phyloP scores from a whole-genome alignment of 2,888 invertebrate species.

The Ennomos fuscantarius region DNA sequence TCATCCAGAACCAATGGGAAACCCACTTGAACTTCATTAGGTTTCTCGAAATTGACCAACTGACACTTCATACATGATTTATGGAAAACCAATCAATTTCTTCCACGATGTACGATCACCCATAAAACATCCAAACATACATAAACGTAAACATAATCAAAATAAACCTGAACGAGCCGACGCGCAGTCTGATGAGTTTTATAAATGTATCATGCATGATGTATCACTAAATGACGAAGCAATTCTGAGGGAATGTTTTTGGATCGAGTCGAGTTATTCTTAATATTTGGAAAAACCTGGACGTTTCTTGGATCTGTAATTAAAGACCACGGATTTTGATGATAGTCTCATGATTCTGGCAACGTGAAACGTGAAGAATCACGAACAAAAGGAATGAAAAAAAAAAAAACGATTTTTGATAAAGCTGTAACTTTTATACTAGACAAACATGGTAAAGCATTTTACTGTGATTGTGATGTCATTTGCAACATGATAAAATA shows the following conservation, averaged over 20 bases:
- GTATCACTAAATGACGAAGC: constrained; percentile 23
- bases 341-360: not conserved
- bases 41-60: constrained; percentile 14
- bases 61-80: constrained; percentile 17
- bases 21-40: not conserved
- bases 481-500: too few relatives aligned
- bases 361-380: not conserved
- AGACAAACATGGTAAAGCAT: too few relatives aligned
- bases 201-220: constrained; percentile 46
- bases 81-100: constrained; percentile 17
- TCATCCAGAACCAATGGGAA: not conserved
- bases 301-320: constrained; percentile 14
- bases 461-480: too few relatives aligned
- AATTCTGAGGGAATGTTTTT: constrained; percentile 31
- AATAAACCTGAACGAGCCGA: constrained; percentile 48
- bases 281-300: constrained; percentile 31
- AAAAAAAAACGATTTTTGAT: too few relatives aligned
- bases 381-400: not conserved
- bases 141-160: constrained; percentile 49
- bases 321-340: constrained; percentile 3
- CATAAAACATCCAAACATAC: constrained; percentile 28
- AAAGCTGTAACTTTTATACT: too few relatives aligned
- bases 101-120: constrained; percentile 18
- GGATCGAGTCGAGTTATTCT: constrained; percentile 28
- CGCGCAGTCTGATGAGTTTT: constrained; percentile 64